Evolutionary conservation across 2,888 invertebrate species (phyloP).

Genomic region (Drosophila rubida): DNA sequence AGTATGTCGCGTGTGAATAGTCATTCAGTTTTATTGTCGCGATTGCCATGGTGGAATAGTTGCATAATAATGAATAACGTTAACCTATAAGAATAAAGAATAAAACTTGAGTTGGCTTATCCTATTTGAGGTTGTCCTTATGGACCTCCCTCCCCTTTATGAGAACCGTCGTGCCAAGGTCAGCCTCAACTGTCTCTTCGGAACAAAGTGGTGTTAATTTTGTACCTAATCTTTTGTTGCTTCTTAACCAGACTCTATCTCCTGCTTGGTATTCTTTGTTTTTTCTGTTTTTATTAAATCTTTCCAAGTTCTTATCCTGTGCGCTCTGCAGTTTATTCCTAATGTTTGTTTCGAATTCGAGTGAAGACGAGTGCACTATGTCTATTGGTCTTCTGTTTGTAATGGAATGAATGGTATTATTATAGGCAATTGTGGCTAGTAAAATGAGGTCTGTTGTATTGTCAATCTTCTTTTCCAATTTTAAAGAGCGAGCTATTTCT

Average conservation of each 20-base stretch:
- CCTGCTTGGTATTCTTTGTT: slow-evolving; percentile 40
- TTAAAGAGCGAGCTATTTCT: background rate
- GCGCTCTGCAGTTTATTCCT: background rate
- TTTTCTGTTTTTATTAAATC: background rate
- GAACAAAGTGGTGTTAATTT: slow-evolving; percentile 11
- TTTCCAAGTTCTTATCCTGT: background rate
- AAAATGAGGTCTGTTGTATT: background rate
- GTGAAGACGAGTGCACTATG: background rate
- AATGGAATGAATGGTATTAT: background rate
- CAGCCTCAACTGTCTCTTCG: slow-evolving; percentile 8
- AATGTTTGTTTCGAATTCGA: background rate
- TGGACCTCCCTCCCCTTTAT: slow-evolving; percentile 11
- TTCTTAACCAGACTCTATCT: background rate
- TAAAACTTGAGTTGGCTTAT: no score
- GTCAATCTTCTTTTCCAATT: background rate
- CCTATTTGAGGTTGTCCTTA: background rate
- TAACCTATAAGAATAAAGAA: no score
- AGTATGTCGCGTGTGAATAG: background rate
- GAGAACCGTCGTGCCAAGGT: slow-evolving; percentile 14
- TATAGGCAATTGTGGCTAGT: background rate
- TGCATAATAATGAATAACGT: no score
- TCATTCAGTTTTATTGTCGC: no score
- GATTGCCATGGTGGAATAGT: no score
- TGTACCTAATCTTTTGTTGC: background rate
- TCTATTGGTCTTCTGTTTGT: background rate